Evolutionary conservation across 2,797 vertebrate genomes (phyloP), one percentile per base, ranked within the genome.

Genomic region (Neopelma chrysocephalum): DNA sequence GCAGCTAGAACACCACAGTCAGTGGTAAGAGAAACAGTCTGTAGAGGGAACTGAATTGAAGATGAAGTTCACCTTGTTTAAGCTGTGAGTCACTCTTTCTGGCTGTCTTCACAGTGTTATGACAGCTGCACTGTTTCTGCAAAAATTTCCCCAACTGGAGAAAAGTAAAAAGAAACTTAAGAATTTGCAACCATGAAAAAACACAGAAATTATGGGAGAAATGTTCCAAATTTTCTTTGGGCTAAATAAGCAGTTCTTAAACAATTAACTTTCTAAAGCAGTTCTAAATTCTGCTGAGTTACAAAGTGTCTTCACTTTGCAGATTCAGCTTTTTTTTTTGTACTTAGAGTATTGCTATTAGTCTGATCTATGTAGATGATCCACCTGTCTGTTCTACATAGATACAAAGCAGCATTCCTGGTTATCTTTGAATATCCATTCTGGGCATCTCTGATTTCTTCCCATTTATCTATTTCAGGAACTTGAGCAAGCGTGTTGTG

Each of bases 81-180:
- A 88, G 86, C 60, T 87, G 60, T 84, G 91, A 94, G 66, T 95
- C 93, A 93, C 48, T 87, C 77, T 90, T 84, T 75, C 90, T 93
- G 95, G 56, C 56, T 94, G 58, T 70, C 42, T 92, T 90, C 93
- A 82, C 66, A 42, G 87, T 82, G 90, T 90, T 94, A 62, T 91
- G 91, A 94, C 91, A 97, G 77, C 91, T 96, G 70, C 80, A 77
- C 77, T 82, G 75, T 90, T 94, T 79, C 82, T 95, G 77, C 57
- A 90, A 51, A 57, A 15, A 69, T 87, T 93, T 84, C 66, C 66
- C 45, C 51, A 79, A 83, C 40, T 82, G 66, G 43, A 77, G 62
- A 90, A 91, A 87, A 93, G 64, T 89, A 93, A 82, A 82, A 93
- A 72, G 76, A 90, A 93, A 54, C 56, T 87, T 65, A 23, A 70